Evolutionary conservation across 2,888 invertebrate species (phyloP).

Genomic region (Agrochola lychnidis): DNA sequence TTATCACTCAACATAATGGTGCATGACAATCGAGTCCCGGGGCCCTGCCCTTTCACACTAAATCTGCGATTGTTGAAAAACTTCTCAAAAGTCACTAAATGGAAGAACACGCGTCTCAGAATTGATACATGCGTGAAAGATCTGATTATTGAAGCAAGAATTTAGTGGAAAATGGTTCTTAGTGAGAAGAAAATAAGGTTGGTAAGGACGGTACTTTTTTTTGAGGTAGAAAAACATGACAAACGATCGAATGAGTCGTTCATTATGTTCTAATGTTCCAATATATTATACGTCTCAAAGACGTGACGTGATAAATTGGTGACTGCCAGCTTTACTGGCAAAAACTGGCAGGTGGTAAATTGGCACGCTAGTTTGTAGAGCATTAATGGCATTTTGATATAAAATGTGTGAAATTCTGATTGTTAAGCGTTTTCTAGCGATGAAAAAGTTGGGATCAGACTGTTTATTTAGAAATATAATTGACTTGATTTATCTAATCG

Average conservation of each 20-base stretch:
- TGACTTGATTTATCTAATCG: background rate
- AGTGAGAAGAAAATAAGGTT: conserved; percentile 22
- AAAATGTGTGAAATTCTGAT: conserved; percentile 66
- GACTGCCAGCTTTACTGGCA: conserved; percentile 77
- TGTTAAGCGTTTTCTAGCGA: conserved; percentile 57
- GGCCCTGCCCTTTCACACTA: conserved; percentile 72
- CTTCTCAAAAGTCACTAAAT: conserved; percentile 70
- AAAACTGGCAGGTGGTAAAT: conserved; percentile 80
- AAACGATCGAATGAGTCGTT: conserved; percentile 84
- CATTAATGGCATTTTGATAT: conserved; percentile 62
- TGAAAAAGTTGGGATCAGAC: background rate
- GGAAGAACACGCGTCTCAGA: conserved; percentile 75
- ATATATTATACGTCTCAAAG: conserved; percentile 87
- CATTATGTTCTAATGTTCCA: conserved; percentile 88
- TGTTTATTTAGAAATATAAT: background rate
- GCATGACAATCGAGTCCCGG: conserved; percentile 73
- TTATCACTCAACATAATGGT: conserved; percentile 69
- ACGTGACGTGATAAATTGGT: conserved; percentile 84
- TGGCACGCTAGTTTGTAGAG: conserved; percentile 76
- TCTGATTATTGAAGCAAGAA: background rate
- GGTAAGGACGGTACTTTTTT: conserved; percentile 36
- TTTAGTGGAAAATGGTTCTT: conserved; percentile 51
- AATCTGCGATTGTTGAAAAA: conserved; percentile 75
- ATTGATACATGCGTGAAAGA: conserved; percentile 68
- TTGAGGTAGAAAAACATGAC: conserved; percentile 81